Base-by-base conservation (phyloP, 1,140 invertebrate genomes). In the Drosophila seguyi region DNA sequence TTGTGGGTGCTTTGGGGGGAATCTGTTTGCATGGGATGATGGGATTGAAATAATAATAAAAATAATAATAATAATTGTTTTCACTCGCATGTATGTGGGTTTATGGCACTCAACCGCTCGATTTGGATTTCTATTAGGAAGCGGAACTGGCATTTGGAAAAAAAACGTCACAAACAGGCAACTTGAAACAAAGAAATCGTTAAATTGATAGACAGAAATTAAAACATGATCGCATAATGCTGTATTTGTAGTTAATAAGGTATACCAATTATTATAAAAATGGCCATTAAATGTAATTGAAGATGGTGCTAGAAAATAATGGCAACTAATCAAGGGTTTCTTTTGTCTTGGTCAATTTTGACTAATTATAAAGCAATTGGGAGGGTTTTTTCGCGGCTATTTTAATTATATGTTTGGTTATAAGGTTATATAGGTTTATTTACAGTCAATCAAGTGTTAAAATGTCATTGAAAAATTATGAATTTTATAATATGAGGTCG, bases 1-100 rank as follows among this genome's bases (percentile, higher is more conserved):
- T 71, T 39, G 56, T 34, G 56, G 45, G 39, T 44, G 41, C 38
- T 52, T 20, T 11, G 1, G 18, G 10, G 36, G 60, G 18, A 27
- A 18, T 41, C 22, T 11, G 52, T 27, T 36, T 53, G 47, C 50
- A 39, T 20, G 65, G 66, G 68, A 60, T 66, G 53, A 39, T 67
- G 55, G 34, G 60, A 60, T 58, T 29, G 22, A 71, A 79, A 79
- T 75, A 75, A 75, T 73, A 81, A 73, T 80, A 84, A 73, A 73
- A 77, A 73, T 68, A 77, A 73, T 73, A 75, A 79, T 66, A 83
- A 79, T 63, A 84, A 85, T 85, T 85, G 81, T 74, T 39, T 42
- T 50, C 29, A 81, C 27, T 58, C 38, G 71, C 52, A 77, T 72
- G 79, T 72, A 53, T 79, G 65, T 80, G 44, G 59, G 75, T 75